These are phyloP conservation scores for Myotis lucifugus DNA, from an alignment of 2,113 vertebrate species.

Conservation along the genomic window DNA sequence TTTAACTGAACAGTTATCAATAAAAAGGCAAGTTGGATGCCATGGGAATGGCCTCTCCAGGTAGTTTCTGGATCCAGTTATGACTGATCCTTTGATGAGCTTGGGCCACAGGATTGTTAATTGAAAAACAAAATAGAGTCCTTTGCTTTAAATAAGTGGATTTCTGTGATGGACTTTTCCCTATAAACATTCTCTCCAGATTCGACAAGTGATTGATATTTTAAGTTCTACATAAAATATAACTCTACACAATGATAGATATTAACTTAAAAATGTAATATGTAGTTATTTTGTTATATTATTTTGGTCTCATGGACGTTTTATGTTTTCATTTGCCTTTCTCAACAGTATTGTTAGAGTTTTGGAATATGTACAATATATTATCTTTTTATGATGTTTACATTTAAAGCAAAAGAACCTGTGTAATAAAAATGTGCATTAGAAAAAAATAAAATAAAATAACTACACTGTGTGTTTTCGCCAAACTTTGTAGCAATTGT, in stretches of 20 bases:
- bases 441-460: not conserved
- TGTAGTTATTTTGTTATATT: not conserved
- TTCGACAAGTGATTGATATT: not conserved
- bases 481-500: slow-evolving; percentile 81
- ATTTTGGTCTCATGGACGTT: not conserved
- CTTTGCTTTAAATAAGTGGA: not conserved
- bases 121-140: not conserved
- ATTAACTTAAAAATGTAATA: not conserved
- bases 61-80: not conserved
- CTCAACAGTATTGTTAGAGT: not conserved
- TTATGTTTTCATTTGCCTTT: not conserved
- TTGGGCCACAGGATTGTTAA: not conserved
- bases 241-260: not conserved
- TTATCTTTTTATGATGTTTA: not conserved
- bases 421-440: not conserved
- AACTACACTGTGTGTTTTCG: slow-evolving; percentile 81
- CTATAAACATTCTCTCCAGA: not conserved
- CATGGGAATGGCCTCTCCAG: not conserved
- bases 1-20: not conserved
- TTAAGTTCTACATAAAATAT: not conserved
- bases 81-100: not conserved
- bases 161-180: not conserved
- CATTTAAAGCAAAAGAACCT: not conserved
- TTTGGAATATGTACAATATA: not conserved
- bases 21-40: not conserved